Percentiles rank a stretch among this genome's conserved stretches.
phyloP scores from a whole-genome alignment of 2,888 invertebrate genomes.

The Phortica okadai region DNA sequence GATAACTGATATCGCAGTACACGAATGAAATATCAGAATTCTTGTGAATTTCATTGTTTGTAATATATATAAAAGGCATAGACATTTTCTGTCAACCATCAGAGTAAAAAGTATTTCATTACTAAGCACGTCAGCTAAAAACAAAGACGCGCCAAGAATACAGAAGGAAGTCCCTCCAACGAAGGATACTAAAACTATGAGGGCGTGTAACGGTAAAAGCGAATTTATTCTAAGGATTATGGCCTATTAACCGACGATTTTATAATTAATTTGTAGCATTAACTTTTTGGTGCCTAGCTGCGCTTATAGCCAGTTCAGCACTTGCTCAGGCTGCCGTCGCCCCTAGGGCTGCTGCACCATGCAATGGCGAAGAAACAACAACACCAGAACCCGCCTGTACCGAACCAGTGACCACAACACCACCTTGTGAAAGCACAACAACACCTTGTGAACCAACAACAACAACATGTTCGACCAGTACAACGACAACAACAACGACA shows the following conservation, averaged over 20 bases:
- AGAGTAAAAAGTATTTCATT: no score
- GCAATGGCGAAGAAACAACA: not conserved
- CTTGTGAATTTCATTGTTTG: no score
- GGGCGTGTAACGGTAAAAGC: not conserved
- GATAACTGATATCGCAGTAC: no score
- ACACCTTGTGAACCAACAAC: conserved; percentile 42
- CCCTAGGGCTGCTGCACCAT: no score
- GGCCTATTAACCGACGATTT: not conserved
- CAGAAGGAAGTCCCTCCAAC: no score
- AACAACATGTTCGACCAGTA: conserved; percentile 36
- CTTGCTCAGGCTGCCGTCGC: no score
- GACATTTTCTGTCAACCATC: no score
- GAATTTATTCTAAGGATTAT: no score
- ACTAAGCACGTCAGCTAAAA: no score
- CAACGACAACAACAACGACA: conserved; percentile 36
- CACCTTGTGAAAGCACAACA: conserved; percentile 32
- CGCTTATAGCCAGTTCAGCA: not conserved
- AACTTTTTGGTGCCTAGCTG: not conserved
- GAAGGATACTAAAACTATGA: not conserved
- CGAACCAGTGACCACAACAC: not conserved
- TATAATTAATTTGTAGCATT: not conserved
- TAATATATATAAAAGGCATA: no score
- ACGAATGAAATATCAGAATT: no score
- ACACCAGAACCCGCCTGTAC: not conserved
- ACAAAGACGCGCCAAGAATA: no score